Percentiles rank a stretch among this genome's conserved stretches.
These are phyloP conservation scores for Charadrius vociferus DNA, from an alignment of 2,113 vertebrate genomes.

Conservation along the genomic window DNA sequence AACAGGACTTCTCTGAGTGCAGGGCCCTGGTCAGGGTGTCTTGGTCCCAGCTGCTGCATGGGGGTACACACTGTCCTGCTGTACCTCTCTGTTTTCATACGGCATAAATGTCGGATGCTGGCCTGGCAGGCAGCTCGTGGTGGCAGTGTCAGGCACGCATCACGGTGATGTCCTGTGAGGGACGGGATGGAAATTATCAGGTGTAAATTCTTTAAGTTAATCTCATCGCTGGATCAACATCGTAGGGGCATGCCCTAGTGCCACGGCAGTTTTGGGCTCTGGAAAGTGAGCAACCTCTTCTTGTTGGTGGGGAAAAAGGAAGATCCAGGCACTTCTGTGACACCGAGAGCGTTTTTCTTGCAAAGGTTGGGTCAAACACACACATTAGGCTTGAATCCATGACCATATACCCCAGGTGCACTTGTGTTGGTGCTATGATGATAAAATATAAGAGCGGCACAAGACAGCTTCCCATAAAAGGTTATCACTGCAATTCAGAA, in stretches of 20 bases:
- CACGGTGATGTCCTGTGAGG: background rate
- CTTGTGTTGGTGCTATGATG: background rate
- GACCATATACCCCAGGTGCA: background rate
- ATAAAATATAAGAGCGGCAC: background rate
- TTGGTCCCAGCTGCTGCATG: background rate
- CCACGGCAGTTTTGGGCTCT: background rate
- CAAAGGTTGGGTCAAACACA: background rate
- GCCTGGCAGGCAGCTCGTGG: fast-evolving
- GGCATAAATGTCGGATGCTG: background rate
- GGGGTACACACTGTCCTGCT: too few species aligned
- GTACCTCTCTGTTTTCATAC: fast-evolving
- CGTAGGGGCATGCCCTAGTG: background rate
- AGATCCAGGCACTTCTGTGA: background rate
- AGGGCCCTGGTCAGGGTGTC: background rate
- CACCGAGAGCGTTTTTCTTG: background rate
- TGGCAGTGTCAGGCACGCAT: background rate
- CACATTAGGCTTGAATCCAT: background rate
- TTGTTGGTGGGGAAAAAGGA: background rate
- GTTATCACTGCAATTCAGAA: background rate
- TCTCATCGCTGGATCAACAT: background rate
- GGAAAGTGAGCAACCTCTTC: background rate
- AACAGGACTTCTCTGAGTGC: background rate
- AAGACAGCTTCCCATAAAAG: slow-evolving; percentile 22
- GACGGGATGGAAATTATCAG: too few species aligned
- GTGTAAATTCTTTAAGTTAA: too few species aligned